A percentile compares a stretch with the other conserved stretches of the same genome.
Evolutionary conservation across 1,140 invertebrate genomes (phyloP).

Genomic region (Brachionus manjavacas): DNA sequence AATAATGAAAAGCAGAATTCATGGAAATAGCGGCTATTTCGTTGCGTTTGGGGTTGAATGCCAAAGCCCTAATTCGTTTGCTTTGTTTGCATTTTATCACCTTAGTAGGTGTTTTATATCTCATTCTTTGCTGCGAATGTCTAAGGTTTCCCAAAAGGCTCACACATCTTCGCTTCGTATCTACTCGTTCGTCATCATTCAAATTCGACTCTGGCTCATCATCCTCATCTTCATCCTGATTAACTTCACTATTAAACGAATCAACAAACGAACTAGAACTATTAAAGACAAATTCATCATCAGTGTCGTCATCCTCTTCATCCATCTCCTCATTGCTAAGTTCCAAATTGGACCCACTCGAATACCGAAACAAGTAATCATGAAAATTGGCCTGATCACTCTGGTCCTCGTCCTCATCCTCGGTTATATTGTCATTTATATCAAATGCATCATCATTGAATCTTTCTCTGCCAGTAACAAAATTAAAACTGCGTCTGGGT

Average conservation of each 20-base stretch:
- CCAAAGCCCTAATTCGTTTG: slow-evolving; percentile 76
- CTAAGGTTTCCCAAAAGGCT: neutral
- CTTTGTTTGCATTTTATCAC: slow-evolving; percentile 69
- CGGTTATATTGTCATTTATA: slow-evolving; percentile 16
- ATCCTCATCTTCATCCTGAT: slow-evolving; percentile 46
- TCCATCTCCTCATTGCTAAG: neutral
- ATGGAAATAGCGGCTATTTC: slow-evolving; percentile 85
- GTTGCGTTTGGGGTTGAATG: slow-evolving; percentile 68
- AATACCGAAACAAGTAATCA: slow-evolving; percentile 12
- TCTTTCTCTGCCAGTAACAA: neutral
- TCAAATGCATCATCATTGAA: neutral
- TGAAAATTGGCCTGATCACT: neutral
- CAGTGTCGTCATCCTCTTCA: slow-evolving; percentile 43
- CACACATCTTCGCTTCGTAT: neutral
- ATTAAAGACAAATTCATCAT: slow-evolving; percentile 42
- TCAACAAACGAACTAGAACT: slow-evolving; percentile 34
- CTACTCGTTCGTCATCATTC: slow-evolving; percentile 46
- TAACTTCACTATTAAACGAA: slow-evolving; percentile 10
- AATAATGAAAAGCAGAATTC: slow-evolving; percentile 83
- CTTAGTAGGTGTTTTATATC: slow-evolving; percentile 65
- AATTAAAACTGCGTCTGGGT: neutral
- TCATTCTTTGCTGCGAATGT: neutral
- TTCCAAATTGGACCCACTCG: neutral
- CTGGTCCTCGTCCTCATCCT: slow-evolving; percentile 16
- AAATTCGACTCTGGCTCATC: slow-evolving; percentile 45